phyloP scores from a whole-genome alignment of 2,888 invertebrate genomes.

The Ptychoptera contaminata region DNA sequence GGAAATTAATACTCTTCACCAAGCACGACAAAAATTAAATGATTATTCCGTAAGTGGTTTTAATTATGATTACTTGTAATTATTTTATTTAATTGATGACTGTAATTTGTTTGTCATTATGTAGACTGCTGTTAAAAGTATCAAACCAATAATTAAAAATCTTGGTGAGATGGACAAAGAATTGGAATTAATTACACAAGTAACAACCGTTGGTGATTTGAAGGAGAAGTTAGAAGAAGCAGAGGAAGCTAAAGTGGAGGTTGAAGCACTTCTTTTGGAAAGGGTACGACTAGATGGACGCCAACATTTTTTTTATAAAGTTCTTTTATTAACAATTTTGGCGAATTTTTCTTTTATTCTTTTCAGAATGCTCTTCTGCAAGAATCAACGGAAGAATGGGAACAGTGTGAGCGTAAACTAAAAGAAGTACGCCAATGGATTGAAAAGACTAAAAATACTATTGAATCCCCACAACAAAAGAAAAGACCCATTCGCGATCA shows the following conservation, averaged over 20 bases:
- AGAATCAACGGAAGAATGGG: conserved; percentile 91
- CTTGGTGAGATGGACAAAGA: conserved; percentile 85
- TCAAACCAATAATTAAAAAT: conserved; percentile 74
- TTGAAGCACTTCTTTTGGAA: conserved; percentile 70
- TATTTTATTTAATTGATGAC: conserved; percentile 4
- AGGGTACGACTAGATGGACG: conserved; percentile 42
- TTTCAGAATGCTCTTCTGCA: conserved; percentile 68
- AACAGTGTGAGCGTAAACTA: conserved; percentile 86
- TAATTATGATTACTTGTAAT: neutral
- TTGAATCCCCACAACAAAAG: conserved; percentile 68
- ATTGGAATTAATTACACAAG: conserved; percentile 66
- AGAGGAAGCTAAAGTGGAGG: conserved; percentile 71
- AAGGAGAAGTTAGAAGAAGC: conserved; percentile 73
- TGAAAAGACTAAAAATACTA: conserved; percentile 60
- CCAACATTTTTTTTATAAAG: neutral
- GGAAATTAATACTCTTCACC: conserved; percentile 59
- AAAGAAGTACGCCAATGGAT: conserved; percentile 81
- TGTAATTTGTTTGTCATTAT: neutral
- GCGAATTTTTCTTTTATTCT: neutral
- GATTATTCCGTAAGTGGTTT: conserved; percentile 65
- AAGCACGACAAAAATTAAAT: conserved; percentile 70
- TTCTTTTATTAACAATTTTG: conserved; percentile 3
- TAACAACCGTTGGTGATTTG: conserved; percentile 71
- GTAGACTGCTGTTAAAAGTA: conserved; percentile 71
- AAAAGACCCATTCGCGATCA: conserved; percentile 81